These are phyloP conservation scores for Gulo gulo DNA, from an alignment of 2,113 vertebrate genomes.

Conservation along the genomic window DNA sequence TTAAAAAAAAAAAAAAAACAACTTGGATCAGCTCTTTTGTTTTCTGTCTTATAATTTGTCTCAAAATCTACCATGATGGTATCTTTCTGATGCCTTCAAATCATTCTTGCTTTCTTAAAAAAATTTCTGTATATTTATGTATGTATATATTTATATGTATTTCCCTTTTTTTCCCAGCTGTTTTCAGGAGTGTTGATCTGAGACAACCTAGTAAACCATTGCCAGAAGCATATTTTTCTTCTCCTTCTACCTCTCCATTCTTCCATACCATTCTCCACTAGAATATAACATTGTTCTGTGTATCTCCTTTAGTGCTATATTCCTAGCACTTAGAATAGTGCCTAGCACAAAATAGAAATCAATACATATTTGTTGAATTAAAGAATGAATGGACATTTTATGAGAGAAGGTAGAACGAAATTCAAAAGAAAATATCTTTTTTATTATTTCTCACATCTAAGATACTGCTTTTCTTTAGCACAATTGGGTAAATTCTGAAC, in stretches of 20 bases:
- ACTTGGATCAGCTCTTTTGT: neutral
- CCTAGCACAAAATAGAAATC: neutral
- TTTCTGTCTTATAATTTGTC: neutral
- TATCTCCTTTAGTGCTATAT: neutral
- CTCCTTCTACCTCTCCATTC: neutral
- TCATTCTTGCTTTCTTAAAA: neutral
- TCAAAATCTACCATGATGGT: neutral
- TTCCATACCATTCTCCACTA: neutral
- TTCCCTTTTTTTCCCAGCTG: neutral
- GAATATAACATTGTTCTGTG: neutral
- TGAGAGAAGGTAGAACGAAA: conserved; percentile 3
- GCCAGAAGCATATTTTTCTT: neutral
- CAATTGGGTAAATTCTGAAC: neutral
- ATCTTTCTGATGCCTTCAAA: neutral
- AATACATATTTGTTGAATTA: neutral
- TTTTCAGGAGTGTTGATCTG: neutral
- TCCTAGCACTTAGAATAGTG: neutral
- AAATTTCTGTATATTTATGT: neutral
- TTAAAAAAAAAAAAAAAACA: neutral
- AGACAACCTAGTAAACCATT: neutral
- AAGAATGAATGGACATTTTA: neutral
- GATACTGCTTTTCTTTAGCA: neutral
- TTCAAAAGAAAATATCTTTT: neutral
- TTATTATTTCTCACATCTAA: neutral
- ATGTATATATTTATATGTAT: neutral